Evolutionary conservation across 1,140 invertebrate genomes (phyloP).

Genomic region (Achatina immaculata): DNA sequence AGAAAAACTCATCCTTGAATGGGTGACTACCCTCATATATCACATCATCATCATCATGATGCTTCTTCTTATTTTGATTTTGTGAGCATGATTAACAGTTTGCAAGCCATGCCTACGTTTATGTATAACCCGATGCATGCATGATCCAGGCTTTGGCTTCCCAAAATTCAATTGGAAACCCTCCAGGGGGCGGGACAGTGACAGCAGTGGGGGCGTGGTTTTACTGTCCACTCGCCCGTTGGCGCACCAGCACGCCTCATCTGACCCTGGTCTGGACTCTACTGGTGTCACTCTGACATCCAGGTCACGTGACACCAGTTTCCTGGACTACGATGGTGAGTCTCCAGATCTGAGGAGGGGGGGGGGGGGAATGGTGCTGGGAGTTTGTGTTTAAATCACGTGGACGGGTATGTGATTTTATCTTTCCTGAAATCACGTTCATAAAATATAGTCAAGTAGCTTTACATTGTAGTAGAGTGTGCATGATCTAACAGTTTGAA

Average conservation of each 20-base stretch:
- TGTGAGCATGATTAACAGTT: neutral
- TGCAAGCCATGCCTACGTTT: neutral
- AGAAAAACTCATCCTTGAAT: too few species aligned
- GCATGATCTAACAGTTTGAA: too few species aligned
- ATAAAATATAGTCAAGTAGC: too few species aligned
- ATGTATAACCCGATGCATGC: constrained; percentile 25
- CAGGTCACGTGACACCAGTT: constrained; percentile 48
- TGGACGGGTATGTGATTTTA: too few species aligned
- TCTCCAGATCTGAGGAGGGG: too few species aligned
- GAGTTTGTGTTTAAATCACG: too few species aligned
- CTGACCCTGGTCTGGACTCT: constrained; percentile 34
- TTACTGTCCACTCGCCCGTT: constrained; percentile 51
- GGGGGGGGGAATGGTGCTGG: too few species aligned
- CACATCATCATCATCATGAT: too few species aligned
- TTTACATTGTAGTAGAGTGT: too few species aligned
- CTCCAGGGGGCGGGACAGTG: constrained; percentile 35
- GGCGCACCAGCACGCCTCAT: constrained; percentile 29
- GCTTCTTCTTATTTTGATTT: too few species aligned
- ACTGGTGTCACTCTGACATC: constrained; percentile 56
- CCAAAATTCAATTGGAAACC: constrained; percentile 58
- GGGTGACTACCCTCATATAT: too few species aligned
- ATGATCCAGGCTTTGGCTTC: constrained; percentile 53
- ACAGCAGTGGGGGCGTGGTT: constrained; percentile 47
- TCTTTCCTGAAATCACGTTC: too few species aligned
- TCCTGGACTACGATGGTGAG: constrained; percentile 54